Evolutionary conservation across 2,113 vertebrate genomes (phyloP).

Genomic region (Sakesphorus luctuosus): DNA sequence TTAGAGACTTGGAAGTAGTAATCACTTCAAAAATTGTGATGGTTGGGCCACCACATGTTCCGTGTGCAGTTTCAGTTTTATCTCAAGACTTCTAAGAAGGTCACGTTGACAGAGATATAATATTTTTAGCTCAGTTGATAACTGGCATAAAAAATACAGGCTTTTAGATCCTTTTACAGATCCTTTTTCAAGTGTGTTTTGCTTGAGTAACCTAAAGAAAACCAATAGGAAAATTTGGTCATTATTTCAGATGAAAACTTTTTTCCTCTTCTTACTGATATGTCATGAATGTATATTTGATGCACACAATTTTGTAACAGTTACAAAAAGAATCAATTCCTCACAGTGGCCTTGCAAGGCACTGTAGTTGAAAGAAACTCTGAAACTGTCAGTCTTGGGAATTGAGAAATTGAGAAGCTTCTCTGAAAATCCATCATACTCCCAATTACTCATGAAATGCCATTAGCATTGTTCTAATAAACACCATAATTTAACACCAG

Average conservation of each 20-base stretch:
- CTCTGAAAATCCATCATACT: background rate
- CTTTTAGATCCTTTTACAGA: background rate
- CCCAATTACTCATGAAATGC: background rate
- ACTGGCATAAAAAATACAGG: background rate
- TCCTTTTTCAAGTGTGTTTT: background rate
- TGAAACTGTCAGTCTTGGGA: background rate
- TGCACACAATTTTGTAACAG: background rate
- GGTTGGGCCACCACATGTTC: background rate
- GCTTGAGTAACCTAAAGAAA: background rate
- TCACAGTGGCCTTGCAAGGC: background rate
- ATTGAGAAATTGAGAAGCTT: background rate
- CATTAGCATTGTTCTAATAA: background rate
- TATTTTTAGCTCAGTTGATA: constrained; percentile 7
- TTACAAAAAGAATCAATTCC: background rate
- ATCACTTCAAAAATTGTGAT: background rate
- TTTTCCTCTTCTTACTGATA: background rate
- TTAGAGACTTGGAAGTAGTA: background rate
- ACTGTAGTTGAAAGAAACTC: background rate
- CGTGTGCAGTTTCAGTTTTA: background rate
- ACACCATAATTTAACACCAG: background rate
- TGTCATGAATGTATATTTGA: background rate
- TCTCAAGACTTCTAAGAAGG: background rate
- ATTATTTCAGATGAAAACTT: background rate
- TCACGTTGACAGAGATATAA: background rate
- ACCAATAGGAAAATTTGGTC: background rate